phyloP scores from a whole-genome alignment of 2,888 invertebrate genomes.

The Dryadula phaetusa region DNA sequence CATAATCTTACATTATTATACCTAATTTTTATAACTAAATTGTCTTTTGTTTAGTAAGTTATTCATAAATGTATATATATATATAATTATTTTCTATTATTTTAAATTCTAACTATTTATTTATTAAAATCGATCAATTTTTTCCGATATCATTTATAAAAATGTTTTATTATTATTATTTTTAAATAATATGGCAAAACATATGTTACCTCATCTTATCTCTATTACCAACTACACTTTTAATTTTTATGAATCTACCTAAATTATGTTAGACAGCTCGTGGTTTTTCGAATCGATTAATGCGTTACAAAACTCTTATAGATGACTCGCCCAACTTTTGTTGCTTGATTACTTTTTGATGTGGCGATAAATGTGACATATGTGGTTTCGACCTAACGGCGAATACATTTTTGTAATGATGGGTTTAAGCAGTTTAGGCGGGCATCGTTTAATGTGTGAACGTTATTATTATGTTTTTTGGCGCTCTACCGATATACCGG shows the following conservation, averaged over 20 bases:
- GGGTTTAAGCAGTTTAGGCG: slow-evolving; percentile 73
- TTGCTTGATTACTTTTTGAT: slow-evolving; percentile 83
- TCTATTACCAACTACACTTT: slow-evolving; percentile 51
- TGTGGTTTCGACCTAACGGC: slow-evolving; percentile 73
- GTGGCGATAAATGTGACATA: slow-evolving; percentile 83
- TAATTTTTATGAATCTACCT: slow-evolving; percentile 60
- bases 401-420: slow-evolving; percentile 72
- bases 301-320: slow-evolving; percentile 65
- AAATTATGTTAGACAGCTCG: slow-evolving; percentile 68
- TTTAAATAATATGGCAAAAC: too few relatives aligned
- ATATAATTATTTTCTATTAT: too few relatives aligned
- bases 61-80: background rate
- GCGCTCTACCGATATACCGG: slow-evolving; percentile 45
- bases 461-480: slow-evolving; percentile 68
- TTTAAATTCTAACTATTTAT: too few relatives aligned
- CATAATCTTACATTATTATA: background rate
- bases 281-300: slow-evolving; percentile 71
- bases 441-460: slow-evolving; percentile 72
- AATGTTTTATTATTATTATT: too few relatives aligned
- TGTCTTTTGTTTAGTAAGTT: background rate
- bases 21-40: slow-evolving; percentile 9
- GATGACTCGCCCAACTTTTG: slow-evolving; percentile 75
- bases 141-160: too few relatives aligned
- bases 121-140: too few relatives aligned
- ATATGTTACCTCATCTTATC: background rate